phyloP scores from a whole-genome alignment of 2,113 vertebrate species.

The Corvus hawaiiensis region DNA sequence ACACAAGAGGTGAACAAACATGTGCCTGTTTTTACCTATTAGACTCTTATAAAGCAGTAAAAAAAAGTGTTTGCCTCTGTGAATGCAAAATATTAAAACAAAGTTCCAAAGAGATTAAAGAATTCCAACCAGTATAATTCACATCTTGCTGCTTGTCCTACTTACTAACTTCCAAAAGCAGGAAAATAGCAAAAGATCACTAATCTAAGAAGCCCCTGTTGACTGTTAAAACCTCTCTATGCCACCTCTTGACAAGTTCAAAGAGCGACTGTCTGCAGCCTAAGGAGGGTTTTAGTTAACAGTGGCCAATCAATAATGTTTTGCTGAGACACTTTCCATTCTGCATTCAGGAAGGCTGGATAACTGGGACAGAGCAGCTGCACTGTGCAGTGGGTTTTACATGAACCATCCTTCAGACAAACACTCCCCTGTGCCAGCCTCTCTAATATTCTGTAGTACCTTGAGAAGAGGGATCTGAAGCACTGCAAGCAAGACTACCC shows the following conservation, averaged over 20 bases:
- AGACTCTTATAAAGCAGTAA: background rate
- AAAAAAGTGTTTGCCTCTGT: background rate
- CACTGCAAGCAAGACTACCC: background rate
- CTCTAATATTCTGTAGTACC: background rate
- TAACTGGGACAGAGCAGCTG: background rate
- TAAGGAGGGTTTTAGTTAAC: background rate
- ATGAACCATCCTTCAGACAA: background rate
- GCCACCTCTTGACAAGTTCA: background rate
- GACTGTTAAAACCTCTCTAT: background rate
- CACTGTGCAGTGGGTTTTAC: background rate
- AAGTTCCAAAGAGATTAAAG: background rate
- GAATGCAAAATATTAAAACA: background rate
- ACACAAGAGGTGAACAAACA: background rate
- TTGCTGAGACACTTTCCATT: background rate
- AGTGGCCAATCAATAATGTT: background rate
- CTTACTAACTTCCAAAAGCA: background rate
- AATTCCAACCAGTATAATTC: background rate
- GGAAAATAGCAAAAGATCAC: background rate
- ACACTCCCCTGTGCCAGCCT: background rate
- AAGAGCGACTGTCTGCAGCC: background rate
- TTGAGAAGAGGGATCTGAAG: background rate
- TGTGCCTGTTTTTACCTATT: background rate
- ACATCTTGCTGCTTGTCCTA: background rate
- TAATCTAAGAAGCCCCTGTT: background rate
- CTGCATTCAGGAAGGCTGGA: background rate